Conservation (phyloP, 2,888 invertebrate species). For the Troglohyphantes excavatus region DNA sequence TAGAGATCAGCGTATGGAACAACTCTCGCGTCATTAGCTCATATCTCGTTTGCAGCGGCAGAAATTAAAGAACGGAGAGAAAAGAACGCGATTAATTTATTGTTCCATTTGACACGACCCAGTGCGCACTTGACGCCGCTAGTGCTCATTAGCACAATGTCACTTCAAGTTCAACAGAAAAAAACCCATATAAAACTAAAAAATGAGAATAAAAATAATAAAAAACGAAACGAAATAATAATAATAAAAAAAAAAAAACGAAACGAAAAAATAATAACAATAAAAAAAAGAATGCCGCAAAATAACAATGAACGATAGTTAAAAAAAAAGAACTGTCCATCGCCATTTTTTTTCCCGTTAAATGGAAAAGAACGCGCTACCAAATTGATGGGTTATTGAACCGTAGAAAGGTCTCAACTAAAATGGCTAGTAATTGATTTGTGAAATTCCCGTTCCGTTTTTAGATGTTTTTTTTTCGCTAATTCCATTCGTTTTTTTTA, state of each 20-base stretch:
- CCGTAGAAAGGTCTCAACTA: conserved; percentile 47
- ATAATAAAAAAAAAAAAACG: background rate
- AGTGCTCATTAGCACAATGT: conserved; percentile 60
- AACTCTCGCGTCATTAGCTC: conserved; percentile 55
- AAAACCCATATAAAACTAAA: background rate
- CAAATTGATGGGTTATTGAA: conserved; percentile 68
- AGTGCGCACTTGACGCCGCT: conserved; percentile 53
- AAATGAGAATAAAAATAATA: background rate
- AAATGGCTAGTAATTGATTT: conserved; percentile 59
- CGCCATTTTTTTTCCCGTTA: conserved; percentile 3
- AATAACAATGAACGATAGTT: conserved; percentile 53
- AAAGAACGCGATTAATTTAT: conserved; percentile 59
- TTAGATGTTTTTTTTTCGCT: conserved; percentile 49
- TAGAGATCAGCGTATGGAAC: conserved; percentile 63
- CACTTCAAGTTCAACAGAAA: conserved; percentile 37
- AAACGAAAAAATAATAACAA: background rate
- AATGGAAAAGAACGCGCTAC: conserved; percentile 3
- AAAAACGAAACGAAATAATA: background rate
- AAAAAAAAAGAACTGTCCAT: conserved; percentile 46
- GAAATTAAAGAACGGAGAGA: conserved; percentile 60
- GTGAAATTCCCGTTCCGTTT: conserved; percentile 66
- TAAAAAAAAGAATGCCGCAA: conserved; percentile 13
- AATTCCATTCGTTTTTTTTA: conserved; percentile 33
- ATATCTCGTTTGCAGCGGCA: conserved; percentile 53
- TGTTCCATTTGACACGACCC: conserved; percentile 66